Evolutionary conservation across 2,113 vertebrate species (phyloP), one percentile per base, ranked within the genome.

Genomic region (Paedocypris sp.): DNA sequence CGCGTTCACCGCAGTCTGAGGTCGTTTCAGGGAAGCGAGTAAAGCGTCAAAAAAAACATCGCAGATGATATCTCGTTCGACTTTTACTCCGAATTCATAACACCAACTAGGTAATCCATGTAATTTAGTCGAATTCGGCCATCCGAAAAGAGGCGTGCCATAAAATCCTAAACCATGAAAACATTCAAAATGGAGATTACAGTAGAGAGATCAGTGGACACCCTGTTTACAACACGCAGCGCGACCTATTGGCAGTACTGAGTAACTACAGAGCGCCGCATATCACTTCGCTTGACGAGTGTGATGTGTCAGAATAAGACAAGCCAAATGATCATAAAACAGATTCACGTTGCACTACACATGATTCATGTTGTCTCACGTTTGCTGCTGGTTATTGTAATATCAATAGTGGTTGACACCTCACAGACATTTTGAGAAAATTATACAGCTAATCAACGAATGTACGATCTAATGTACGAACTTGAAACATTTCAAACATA

Each of bases 151-250:
- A 78, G 68, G 75, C 70, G 77, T 81, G 39, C 26, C 39, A 22
- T 82, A 75, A 84, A 57, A 22, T 11, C 38, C 82, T 75, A 54
- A 80, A 69, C 67, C 78, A 77, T 77, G 76, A 86, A 83, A 85
- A 83, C 77, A 83, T 77, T 81, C 85, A 88, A 88, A 88, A 88
- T 88, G 85, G 86, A 86, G 85, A 83, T 77, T 74, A 68, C 43
- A 57, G 41, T 63, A 26, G 61, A 76, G 57, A 60, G 48, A 8
- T 43, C 73, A 48, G 23, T 36, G 70, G 39, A 15, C 67, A 43
- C 48, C 12, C 66, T 74, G 70, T 73, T 76, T 73, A 72, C 73
- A 54, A 49, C 60, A 4, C 4, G 62, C 71, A 79, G 60, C 51
- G 82, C 75, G 7, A 5, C 68, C 80, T 79, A 72, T 39, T 28